Percentiles rank a stretch among this genome's conserved stretches.
Conservation (phyloP, 2,797 vertebrate species). For the Anguilla megastoma region DNA sequence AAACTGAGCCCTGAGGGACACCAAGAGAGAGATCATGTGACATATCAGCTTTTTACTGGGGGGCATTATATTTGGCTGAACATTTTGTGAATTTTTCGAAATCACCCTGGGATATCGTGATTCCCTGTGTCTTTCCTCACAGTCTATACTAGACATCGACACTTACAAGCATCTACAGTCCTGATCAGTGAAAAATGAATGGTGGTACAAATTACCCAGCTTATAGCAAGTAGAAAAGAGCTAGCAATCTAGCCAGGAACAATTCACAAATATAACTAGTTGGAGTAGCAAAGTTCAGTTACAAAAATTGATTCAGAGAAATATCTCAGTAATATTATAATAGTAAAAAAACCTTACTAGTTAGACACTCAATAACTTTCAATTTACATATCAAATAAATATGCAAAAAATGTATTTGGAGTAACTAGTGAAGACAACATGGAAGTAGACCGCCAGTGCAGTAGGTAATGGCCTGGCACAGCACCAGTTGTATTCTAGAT, state of each 20-base stretch:
- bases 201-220: not conserved
- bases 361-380: not conserved
- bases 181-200: not conserved
- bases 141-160: not conserved
- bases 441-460: not conserved
- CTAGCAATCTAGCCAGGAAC: not conserved
- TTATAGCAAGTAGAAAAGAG: not conserved
- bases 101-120: not conserved
- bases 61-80: too few species aligned
- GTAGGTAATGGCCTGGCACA: not conserved
- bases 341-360: not conserved
- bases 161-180: not conserved
- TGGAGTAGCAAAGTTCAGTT: not conserved
- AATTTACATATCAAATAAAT: not conserved
- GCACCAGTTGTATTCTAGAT: not conserved
- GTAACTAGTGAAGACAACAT: not conserved
- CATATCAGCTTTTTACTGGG: not conserved
- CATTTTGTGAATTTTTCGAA: not conserved
- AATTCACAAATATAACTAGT: not conserved
- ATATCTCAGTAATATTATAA: not conserved
- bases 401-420: not conserved
- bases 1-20: too few species aligned
- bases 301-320: not conserved
- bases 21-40: not conserved
- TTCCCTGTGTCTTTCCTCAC: not conserved